Base-by-base conservation (phyloP, 2,888 invertebrate genomes). In the Drosophila infuscata region DNA sequence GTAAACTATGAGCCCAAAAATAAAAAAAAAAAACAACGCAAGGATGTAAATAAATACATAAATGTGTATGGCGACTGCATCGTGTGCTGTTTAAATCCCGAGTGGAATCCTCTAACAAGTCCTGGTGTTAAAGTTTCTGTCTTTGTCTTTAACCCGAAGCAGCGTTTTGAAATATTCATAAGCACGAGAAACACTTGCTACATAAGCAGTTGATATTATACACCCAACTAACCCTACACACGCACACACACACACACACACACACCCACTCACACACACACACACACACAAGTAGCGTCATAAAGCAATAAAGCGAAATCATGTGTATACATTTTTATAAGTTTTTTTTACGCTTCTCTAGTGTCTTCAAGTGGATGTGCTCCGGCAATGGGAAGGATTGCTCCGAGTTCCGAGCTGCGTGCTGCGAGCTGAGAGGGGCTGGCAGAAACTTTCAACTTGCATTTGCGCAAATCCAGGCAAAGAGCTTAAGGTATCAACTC, bases 251-350 rank as follows among this genome's bases (percentile, higher is more conserved):
- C 29, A 48, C 25, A 25, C 20, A 12, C 43, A n/a, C 49, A 20
- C 53, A 32, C 30, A n/a, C 43, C 12, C 72, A 46, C 33, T 38
- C 70, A 12, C 11, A 41, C n/a, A 9, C 41, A n/a, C n/a, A 41
- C 0, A 6, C 41, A n/a, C 41, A 69, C 71, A 70, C 65, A 81
- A 71, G 71, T 78, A 78, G 83, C 57, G 75, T 89, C 91, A 91
- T 92, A 92, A 91, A 91, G 92, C 91, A 92, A 93, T 92, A 92
- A 93, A 92, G 91, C 83, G 90, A 91, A 92, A 92, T 92, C 92
- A 92, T 92, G 92, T 91, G 92, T 88, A 90, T 90, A 92, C 90
- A 92, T 92, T 92, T 92, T 92, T 92, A 92, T 92, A 89, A 90
- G 90, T 83, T 84, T 84, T 46, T 43, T 46, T 68, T 71, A 68